Conservation (phyloP, 2,113 vertebrate genomes). For the Anseranas semipalmata region DNA sequence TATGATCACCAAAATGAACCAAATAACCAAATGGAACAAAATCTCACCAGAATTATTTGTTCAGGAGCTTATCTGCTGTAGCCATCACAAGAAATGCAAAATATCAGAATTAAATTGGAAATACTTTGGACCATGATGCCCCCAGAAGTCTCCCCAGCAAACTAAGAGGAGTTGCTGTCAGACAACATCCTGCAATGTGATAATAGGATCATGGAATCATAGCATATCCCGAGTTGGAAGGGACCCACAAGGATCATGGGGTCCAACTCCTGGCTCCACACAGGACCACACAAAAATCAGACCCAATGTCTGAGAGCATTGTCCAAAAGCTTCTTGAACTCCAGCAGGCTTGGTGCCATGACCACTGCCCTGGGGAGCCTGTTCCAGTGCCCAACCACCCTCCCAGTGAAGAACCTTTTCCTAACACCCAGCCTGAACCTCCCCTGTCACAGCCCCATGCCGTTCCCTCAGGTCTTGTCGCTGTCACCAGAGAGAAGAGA, state of each 20-base stretch:
- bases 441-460: not conserved
- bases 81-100: not conserved
- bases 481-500: too few relatives aligned
- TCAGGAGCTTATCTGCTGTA: slow-evolving; percentile 15
- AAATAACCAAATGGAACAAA: slow-evolving; percentile 58
- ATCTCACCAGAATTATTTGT: slow-evolving; percentile 31
- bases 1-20: slow-evolving; percentile 61
- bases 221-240: not conserved
- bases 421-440: not conserved
- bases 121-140: not conserved
- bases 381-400: not conserved
- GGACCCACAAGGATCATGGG: not conserved
- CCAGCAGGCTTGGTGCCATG: not conserved
- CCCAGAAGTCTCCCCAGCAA: not conserved
- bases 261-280: not conserved
- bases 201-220: not conserved
- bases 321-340: not conserved
- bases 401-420: not conserved
- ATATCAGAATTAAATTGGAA: not conserved
- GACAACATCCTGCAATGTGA: not conserved
- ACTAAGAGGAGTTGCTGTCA: not conserved
- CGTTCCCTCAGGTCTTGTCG: not conserved
- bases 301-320: not conserved
- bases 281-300: not conserved
- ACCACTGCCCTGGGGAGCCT: not conserved